phyloP scores from a whole-genome alignment of 2,888 invertebrate genomes.

The Limenitis camilla region DNA sequence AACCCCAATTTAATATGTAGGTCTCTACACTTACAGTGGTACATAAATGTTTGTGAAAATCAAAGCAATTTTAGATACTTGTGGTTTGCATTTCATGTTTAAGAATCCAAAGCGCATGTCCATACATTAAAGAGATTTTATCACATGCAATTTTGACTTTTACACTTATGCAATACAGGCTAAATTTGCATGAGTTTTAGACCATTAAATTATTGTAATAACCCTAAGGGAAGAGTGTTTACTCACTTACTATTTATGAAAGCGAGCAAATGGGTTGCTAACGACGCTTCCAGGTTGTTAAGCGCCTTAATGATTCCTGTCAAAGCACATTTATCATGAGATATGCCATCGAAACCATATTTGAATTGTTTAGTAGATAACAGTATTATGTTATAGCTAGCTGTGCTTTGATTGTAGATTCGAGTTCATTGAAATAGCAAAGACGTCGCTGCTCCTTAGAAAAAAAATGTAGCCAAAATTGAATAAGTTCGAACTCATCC shows the following conservation, averaged over 20 bases:
- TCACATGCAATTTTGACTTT: neutral
- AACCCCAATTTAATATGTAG: no score
- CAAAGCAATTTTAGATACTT: neutral
- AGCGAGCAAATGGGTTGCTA: conserved; percentile 36
- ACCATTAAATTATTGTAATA: conserved; percentile 18
- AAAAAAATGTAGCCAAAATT: neutral
- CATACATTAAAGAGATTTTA: neutral
- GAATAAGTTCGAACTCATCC: no score
- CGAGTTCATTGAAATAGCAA: neutral
- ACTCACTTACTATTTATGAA: conserved; percentile 23
- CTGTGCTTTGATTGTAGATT: neutral
- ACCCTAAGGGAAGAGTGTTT: conserved; percentile 24
- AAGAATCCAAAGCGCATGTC: neutral
- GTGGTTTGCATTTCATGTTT: neutral
- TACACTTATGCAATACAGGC: neutral
- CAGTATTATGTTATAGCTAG: neutral
- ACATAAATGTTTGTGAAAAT: neutral
- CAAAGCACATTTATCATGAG: conserved; percentile 42
- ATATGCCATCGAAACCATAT: conserved; percentile 23
- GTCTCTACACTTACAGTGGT: neutral
- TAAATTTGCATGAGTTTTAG: neutral
- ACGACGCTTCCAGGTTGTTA: conserved; percentile 40
- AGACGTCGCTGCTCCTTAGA: no score
- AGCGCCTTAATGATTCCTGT: conserved; percentile 41
- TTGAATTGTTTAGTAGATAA: conserved; percentile 9